Evolutionary conservation across 2,113 vertebrate genomes (phyloP).

Genomic region (Misgurnus anguillicaudatus): DNA sequence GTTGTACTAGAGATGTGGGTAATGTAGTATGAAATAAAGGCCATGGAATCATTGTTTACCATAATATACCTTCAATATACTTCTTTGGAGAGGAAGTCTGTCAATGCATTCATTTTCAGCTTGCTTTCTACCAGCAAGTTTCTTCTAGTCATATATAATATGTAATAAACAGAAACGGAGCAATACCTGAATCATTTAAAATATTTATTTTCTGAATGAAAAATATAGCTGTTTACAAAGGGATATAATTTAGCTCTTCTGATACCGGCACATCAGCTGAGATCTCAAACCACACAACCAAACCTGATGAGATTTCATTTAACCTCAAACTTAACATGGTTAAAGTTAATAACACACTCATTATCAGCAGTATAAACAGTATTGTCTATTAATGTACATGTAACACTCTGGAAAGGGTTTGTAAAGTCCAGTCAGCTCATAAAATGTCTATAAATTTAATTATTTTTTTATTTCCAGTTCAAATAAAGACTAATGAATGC

Average conservation of each 20-base stretch:
- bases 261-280: constrained; percentile 9
- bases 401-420: constrained; percentile 30
- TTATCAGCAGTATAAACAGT: constrained; percentile 35
- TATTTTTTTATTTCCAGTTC: constrained; percentile 14
- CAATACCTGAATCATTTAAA: not conserved
- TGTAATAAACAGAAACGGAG: not conserved
- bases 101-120: no score
- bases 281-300: not conserved
- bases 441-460: not conserved
- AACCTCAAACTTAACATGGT: not conserved
- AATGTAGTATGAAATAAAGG: no score
- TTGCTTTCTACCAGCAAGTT: no score
- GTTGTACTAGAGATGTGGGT: no score
- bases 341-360: constrained; percentile 23
- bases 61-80: no score
- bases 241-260: constrained; percentile 34
- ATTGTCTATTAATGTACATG: constrained; percentile 30
- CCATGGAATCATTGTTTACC: no score
- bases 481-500: constrained; percentile 7
- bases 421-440: constrained; percentile 6
- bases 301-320: not conserved
- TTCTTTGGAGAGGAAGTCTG: no score
- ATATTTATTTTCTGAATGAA: constrained; percentile 43
- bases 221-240: constrained; percentile 37
- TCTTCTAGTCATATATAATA: no score